Evolutionary conservation across 2,113 vertebrate genomes (phyloP).

Genomic region (Cacatua alba): DNA sequence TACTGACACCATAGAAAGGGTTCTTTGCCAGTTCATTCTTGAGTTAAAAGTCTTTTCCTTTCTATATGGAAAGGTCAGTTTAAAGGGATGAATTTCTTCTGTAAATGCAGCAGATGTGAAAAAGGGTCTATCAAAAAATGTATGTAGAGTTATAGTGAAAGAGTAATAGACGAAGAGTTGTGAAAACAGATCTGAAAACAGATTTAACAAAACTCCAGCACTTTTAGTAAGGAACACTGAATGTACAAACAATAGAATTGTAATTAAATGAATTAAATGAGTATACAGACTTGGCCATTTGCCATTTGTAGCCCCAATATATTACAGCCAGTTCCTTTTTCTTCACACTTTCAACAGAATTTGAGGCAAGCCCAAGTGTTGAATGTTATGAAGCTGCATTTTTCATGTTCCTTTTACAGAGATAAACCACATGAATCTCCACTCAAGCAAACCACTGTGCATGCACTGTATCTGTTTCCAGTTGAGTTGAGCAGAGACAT

Average conservation of each 20-base stretch:
- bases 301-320: neutral
- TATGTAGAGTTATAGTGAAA: neutral
- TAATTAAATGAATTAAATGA: neutral
- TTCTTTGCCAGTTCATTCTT: neutral
- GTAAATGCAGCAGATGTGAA: neutral
- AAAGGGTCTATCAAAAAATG: neutral
- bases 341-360: neutral
- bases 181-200: neutral
- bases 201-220: neutral
- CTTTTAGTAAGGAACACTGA: neutral
- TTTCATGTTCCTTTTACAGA: neutral
- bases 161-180: neutral
- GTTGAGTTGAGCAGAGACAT: neutral
- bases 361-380: neutral
- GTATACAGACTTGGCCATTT: neutral
- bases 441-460: neutral
- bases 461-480: neutral
- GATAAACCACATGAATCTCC: neutral
- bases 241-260: neutral
- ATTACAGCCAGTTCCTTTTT: neutral
- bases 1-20: neutral
- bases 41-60: neutral
- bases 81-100: neutral
- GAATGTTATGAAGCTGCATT: neutral
- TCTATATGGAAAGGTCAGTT: neutral